Conservation (phyloP, 2,888 invertebrate species). For the Ametastegia equiseti region DNA sequence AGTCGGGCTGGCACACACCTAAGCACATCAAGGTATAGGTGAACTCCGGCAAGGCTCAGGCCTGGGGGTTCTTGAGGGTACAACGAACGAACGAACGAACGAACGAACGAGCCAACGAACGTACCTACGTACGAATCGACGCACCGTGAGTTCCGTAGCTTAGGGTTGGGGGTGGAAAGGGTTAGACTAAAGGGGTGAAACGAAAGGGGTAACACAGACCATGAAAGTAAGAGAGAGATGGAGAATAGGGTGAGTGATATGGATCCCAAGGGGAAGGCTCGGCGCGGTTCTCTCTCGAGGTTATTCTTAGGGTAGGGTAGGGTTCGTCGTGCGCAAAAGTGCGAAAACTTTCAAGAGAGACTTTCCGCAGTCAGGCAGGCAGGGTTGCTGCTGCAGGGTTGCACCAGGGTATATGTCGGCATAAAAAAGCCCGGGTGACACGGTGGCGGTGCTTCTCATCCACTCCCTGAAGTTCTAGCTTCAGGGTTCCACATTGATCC, state of each 20-base stretch:
- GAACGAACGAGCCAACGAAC: conserved; percentile 5
- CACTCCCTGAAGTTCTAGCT: conserved; percentile 63
- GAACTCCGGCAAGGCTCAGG: neutral
- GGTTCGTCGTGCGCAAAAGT: conserved; percentile 68
- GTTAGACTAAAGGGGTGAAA: conserved; percentile 34
- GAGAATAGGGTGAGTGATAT: conserved; percentile 54
- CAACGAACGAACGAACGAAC: conserved; percentile 12
- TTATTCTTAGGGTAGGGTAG: conserved; percentile 70
- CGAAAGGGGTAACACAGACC: conserved; percentile 25
- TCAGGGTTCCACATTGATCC: conserved; percentile 31
- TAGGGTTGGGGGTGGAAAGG: conserved; percentile 17
- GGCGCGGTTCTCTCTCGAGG: conserved; percentile 58
- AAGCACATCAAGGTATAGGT: conserved; percentile 22
- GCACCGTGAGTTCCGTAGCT: conserved; percentile 18
- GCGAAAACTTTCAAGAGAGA: conserved; percentile 63
- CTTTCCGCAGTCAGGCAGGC: no score
- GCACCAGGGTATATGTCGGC: conserved; percentile 53
- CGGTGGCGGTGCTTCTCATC: conserved; percentile 59
- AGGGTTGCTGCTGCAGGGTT: no score
- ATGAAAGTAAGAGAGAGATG: no score
- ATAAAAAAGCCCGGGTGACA: conserved; percentile 55
- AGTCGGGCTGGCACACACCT: conserved; percentile 2
- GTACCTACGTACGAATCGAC: no score
- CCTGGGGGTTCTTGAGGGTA: conserved; percentile 14
- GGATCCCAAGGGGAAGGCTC: conserved; percentile 59